Base-by-base conservation (phyloP, 2,113 vertebrate genomes). In the Heterotilapia buettikoferi region DNA sequence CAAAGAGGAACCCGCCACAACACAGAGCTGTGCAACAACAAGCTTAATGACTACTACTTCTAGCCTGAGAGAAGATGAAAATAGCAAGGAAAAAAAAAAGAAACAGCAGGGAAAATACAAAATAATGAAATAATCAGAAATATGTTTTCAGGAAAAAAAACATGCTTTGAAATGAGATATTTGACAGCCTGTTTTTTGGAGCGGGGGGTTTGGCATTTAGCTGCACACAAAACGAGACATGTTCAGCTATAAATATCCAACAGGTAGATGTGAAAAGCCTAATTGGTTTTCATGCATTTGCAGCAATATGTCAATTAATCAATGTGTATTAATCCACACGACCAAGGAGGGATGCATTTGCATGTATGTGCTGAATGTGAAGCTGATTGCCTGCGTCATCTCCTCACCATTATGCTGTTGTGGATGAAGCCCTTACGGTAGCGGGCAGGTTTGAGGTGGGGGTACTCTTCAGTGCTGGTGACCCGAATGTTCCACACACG, bases 401-500 rank as follows among this genome's bases (percentile, higher is more conserved):
- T 36, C 13, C 96, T 97, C 95, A 99, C 98, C 98, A 98, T 98
- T 91, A 99, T 99, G 92, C 96, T 97, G 93, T 95, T 98, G 96
- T 99, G 98, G 92, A 98, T 97, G 95, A 99, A 99, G 85, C 98
- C 98, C 66, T 97, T 97, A 76, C 98, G 97, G 56, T 99, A 97
- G 43, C 98, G 96, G 2, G 98, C 98, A 3, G 98, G 98, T 92
- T 99, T 99, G 88, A 99, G 96, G 89, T 99, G 98, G 6, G 98
- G 98, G 84, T 99, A 99, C 85, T 99, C 98, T 88, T 99, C 98
- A 2, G 98, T 99, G 96, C 98, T 99, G 91, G 98, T 99, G 92
- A 98, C 98, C 94, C 96, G 95, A 92, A 99, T 99, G 88, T 97
- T 97, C 98, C 98, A 99, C 61, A 98, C 98, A 43, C 97, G 98